Conservation (phyloP, 2,113 vertebrate genomes). For the Opisthocomus hoazin region DNA sequence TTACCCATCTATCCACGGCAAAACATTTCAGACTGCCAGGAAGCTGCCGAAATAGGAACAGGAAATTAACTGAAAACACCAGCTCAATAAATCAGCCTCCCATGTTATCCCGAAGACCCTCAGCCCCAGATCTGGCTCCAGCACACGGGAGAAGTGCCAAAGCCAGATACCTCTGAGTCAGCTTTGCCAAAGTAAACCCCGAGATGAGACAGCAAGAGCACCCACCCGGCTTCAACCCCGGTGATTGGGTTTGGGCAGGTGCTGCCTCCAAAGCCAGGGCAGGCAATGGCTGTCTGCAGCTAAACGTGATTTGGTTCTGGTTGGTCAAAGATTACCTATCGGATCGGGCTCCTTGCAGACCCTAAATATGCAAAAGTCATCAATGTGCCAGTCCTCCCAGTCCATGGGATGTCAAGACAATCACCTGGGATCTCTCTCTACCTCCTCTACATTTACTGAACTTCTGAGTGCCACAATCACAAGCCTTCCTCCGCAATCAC, state of each 20-base stretch:
- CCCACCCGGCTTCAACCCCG: rapidly evolving
- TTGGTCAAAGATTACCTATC: not conserved
- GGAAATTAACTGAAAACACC: not conserved
- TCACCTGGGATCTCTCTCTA: not conserved
- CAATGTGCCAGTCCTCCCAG: not conserved
- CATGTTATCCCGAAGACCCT: not conserved
- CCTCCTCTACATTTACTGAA: not conserved
- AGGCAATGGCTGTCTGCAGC: not conserved
- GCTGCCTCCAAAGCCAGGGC: not conserved
- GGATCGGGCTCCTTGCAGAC: not conserved
- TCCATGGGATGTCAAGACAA: not conserved
- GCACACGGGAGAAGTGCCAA: not conserved
- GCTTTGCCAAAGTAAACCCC: not conserved
- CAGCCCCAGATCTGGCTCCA: not conserved
- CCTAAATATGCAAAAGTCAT: not conserved
- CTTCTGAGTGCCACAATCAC: not conserved
- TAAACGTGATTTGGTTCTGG: not conserved
- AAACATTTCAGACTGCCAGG: not conserved
- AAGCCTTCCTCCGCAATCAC: not conserved
- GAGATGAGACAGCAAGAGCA: not conserved
- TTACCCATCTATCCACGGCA: not conserved
- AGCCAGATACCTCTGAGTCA: not conserved
- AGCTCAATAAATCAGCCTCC: not conserved
- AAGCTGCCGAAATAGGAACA: not conserved
- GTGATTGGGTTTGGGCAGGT: rapidly evolving